These are phyloP conservation scores for Galaxias olidus DNA, from an alignment of 2,797 vertebrate species.

Conservation along the genomic window DNA sequence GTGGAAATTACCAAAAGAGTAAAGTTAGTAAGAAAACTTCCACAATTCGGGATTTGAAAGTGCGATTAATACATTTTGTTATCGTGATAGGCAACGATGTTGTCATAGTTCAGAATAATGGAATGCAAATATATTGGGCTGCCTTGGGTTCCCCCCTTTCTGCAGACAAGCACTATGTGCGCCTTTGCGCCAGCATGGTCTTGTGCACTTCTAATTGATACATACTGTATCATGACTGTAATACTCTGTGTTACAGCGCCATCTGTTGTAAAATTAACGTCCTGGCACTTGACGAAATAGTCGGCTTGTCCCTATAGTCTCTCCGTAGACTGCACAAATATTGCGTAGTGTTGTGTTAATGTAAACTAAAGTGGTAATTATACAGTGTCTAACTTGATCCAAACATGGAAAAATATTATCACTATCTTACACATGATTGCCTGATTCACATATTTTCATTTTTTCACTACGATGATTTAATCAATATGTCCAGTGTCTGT, in stretches of 20 bases:
- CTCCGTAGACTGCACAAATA: conserved; percentile 46
- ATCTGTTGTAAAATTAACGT: background rate
- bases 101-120: too few relatives aligned
- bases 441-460: conserved; percentile 75
- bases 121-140: background rate
- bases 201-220: too few relatives aligned
- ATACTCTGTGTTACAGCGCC: background rate
- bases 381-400: background rate
- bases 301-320: conserved; percentile 22
- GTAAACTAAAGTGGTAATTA: background rate
- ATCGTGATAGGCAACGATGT: too few relatives aligned
- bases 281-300: rapidly evolving
- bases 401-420: conserved; percentile 44
- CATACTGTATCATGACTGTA: background rate
- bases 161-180: too few relatives aligned
- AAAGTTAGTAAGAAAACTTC: too few relatives aligned
- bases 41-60: too few relatives aligned
- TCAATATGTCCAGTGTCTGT: conserved; percentile 69
- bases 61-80: too few relatives aligned
- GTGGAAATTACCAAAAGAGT: too few relatives aligned
- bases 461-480: conserved; percentile 71
- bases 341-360: background rate
- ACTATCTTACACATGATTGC: conserved; percentile 63
- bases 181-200: too few relatives aligned
- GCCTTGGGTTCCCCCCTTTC: background rate